These are phyloP conservation scores for Periophthalmus modestus DNA, from an alignment of 2,113 vertebrate genomes.

Conservation along the genomic window DNA sequence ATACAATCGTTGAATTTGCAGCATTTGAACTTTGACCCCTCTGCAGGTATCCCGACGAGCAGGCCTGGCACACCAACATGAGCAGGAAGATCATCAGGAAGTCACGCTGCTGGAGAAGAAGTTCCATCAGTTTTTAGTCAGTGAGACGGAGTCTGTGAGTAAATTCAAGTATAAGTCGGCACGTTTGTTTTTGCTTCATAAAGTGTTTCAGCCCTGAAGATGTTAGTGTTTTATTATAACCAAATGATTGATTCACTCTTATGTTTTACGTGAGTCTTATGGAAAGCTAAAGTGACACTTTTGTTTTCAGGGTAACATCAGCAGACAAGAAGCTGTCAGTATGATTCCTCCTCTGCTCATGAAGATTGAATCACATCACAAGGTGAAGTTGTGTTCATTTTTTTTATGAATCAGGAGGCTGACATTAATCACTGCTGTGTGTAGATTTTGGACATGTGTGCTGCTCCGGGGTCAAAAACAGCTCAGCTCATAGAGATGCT, in stretches of 20 bases:
- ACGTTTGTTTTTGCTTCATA: background rate
- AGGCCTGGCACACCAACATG: constrained; percentile 98
- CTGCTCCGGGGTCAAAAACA: constrained; percentile 96
- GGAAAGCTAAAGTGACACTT: background rate
- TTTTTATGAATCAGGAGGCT: background rate
- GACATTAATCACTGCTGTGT: background rate
- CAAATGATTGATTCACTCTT: background rate
- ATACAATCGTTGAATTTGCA: background rate
- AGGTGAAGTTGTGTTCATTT: constrained; percentile 79
- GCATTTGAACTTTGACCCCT: background rate
- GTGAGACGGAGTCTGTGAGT: constrained; percentile 96
- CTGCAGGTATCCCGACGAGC: constrained; percentile 93
- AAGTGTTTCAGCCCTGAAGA: background rate
- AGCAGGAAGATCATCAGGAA: constrained; percentile 96
- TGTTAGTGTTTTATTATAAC: background rate
- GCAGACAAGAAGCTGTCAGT: constrained; percentile 96
- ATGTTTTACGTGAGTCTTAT: background rate
- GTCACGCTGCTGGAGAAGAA: constrained; percentile 90
- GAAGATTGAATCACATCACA: constrained; percentile 88
- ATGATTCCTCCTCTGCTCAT: constrained; percentile 97
- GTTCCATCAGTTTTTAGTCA: constrained; percentile 97
- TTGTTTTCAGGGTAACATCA: constrained; percentile 89
- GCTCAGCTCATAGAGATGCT: constrained; percentile 97
- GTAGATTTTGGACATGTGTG: constrained; percentile 98
- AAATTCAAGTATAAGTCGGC: background rate